A percentile compares a stretch with the other conserved stretches of the same genome.
These are phyloP conservation scores for Lucilia cuprina DNA, from an alignment of 1,140 invertebrate species.

Conservation along the genomic window DNA sequence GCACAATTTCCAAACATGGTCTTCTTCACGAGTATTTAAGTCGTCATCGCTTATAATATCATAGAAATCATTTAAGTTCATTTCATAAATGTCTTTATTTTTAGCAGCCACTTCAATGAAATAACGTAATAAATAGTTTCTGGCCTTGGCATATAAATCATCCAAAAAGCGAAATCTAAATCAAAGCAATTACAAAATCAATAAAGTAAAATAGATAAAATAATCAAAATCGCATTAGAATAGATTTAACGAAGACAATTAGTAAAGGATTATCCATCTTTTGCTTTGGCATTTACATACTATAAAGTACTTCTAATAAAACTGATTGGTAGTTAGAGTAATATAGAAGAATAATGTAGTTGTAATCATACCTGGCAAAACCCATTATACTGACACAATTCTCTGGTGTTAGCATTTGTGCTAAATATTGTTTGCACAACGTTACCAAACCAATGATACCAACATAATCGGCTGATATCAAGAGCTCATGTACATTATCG, in stretches of 20 bases:
- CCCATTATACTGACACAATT: slow-evolving; percentile 84
- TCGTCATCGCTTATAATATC: slow-evolving; percentile 78
- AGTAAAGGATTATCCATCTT: slow-evolving; percentile 12
- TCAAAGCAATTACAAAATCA: no score
- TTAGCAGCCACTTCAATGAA: slow-evolving; percentile 74
- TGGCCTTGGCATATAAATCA: slow-evolving; percentile 72
- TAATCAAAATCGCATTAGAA: slow-evolving; percentile 8
- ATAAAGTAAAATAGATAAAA: background rate
- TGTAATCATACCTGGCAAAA: slow-evolving; percentile 72
- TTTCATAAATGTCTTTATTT: slow-evolving; percentile 75
- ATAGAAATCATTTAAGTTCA: slow-evolving; percentile 74
- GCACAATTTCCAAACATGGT: slow-evolving; percentile 68
- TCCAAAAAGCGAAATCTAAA: slow-evolving; percentile 65
- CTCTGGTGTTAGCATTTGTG: slow-evolving; percentile 69
- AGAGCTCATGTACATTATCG: slow-evolving; percentile 78
- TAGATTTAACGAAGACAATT: background rate
- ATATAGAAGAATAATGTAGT: no score
- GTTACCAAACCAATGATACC: slow-evolving; percentile 79
- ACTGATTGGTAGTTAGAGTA: no score
- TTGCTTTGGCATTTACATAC: background rate
- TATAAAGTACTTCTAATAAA: background rate
- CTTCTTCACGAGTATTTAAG: slow-evolving; percentile 73
- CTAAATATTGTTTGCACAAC: slow-evolving; percentile 78
- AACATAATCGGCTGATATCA: slow-evolving; percentile 81
- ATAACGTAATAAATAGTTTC: slow-evolving; percentile 75